A percentile compares a stretch with the other conserved stretches of the same genome.
These are phyloP conservation scores for Dicycla oo DNA, from an alignment of 2,888 invertebrate genomes.

Conservation along the genomic window DNA sequence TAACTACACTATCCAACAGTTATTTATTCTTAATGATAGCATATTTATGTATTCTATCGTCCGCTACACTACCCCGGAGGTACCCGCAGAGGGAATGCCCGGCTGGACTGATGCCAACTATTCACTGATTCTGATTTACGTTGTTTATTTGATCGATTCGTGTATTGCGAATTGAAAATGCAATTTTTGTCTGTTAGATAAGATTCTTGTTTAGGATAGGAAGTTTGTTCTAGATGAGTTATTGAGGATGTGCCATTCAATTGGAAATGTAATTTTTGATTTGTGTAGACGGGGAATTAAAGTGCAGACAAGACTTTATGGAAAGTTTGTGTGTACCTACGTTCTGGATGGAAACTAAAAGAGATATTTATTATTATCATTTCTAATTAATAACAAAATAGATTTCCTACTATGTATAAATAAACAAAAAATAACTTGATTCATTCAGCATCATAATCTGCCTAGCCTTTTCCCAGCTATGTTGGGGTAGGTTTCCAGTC, in stretches of 20 bases:
- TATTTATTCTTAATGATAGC: conserved; percentile 32
- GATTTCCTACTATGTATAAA: no score
- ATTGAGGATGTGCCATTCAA: conserved; percentile 54
- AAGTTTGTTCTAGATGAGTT: conserved; percentile 46
- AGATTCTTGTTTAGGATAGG: conserved; percentile 32
- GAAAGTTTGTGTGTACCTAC: no score
- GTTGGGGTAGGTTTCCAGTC: no score
- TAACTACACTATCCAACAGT: conserved; percentile 8
- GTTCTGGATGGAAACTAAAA: no score
- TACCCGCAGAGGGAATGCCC: conserved; percentile 25
- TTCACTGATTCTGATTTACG: conserved; percentile 29
- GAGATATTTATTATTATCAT: no score
- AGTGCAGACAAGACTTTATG: conserved; percentile 9
- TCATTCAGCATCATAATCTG: no score
- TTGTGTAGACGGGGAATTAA: conserved; percentile 15
- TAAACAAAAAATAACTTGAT: no score
- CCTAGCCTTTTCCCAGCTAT: no score
- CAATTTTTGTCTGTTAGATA: conserved; percentile 42
- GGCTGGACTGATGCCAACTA: conserved; percentile 37
- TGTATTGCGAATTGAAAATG: conserved; percentile 41
- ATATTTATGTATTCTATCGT: conserved; percentile 41
- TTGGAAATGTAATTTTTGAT: conserved; percentile 29
- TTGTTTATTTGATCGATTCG: conserved; percentile 47
- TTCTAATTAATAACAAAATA: no score
- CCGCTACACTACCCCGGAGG: neutral